Percentiles rank a stretch among this genome's conserved stretches.
Evolutionary conservation across 1,140 invertebrate genomes (phyloP).

Genomic region (Apis dorsata): DNA sequence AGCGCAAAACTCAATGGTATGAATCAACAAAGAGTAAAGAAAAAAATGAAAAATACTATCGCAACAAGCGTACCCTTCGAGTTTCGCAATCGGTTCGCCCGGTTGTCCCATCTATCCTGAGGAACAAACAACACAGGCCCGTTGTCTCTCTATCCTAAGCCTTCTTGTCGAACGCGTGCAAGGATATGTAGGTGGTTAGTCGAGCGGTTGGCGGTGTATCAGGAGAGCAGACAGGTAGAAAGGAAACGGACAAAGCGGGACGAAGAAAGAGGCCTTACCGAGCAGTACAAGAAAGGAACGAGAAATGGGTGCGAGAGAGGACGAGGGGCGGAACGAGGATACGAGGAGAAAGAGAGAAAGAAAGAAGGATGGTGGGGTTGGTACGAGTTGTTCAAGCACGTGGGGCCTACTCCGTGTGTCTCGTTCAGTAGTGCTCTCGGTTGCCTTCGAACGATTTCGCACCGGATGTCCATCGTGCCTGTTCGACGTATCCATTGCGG

Average conservation of each 20-base stretch:
- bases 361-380: constrained; percentile 69
- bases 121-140: background rate
- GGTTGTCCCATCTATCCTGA: background rate
- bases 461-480: constrained; percentile 53
- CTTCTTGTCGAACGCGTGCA: constrained; percentile 47
- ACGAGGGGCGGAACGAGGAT: constrained; percentile 45
- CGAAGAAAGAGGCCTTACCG: constrained; percentile 49
- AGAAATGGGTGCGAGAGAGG: constrained; percentile 47
- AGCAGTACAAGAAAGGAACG: constrained; percentile 50
- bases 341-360: constrained; percentile 58
- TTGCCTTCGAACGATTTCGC: constrained; percentile 73
- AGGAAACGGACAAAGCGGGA: constrained; percentile 50
- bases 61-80: background rate
- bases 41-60: background rate
- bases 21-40: background rate
- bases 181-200: constrained; percentile 65
- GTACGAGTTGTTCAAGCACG: constrained; percentile 73
- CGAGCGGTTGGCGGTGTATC: constrained; percentile 48
- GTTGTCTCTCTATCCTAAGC: constrained; percentile 5
- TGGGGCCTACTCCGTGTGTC: constrained; percentile 71
- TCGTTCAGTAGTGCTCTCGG: constrained; percentile 75
- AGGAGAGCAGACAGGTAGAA: constrained; percentile 59
- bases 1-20: background rate
- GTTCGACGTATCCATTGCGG: constrained; percentile 16
- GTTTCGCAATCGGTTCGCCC: background rate